phyloP scores from a whole-genome alignment of 2,797 vertebrate genomes.

The Falco naumanni region DNA sequence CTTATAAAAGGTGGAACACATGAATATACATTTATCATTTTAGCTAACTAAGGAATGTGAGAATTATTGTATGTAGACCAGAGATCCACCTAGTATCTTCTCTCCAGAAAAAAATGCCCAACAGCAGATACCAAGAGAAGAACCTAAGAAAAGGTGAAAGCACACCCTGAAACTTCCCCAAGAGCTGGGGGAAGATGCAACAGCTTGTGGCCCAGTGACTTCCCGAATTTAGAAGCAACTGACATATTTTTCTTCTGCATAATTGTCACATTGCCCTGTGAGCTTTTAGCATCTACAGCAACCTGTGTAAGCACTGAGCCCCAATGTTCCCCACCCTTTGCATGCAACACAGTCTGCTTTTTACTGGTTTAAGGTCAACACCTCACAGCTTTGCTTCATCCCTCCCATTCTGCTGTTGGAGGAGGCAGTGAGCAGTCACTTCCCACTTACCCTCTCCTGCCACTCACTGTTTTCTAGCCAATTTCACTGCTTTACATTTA shows the following conservation, averaged over 20 bases:
- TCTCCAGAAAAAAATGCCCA: neutral
- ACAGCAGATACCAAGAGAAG: neutral
- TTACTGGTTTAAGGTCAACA: neutral
- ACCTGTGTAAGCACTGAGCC: neutral
- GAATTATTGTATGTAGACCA: neutral
- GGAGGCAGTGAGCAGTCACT: neutral
- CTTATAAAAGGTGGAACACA: neutral
- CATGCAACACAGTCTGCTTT: neutral
- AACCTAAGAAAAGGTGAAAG: neutral
- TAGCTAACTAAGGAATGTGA: neutral
- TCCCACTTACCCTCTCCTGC: neutral
- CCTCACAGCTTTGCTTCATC: neutral
- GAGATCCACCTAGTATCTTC: neutral
- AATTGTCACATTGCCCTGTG: neutral
- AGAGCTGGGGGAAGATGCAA: neutral
- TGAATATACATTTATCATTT: neutral
- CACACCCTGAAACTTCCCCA: neutral
- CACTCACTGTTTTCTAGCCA: neutral
- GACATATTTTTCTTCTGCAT: neutral
- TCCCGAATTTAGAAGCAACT: neutral
- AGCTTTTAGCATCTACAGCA: neutral
- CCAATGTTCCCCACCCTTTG: neutral
- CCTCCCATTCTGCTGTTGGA: fast-evolving
- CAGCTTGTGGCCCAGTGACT: neutral
- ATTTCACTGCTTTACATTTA: neutral